phyloP scores from a whole-genome alignment of 1,140 invertebrate genomes.

The Ganaspis sp. region DNA sequence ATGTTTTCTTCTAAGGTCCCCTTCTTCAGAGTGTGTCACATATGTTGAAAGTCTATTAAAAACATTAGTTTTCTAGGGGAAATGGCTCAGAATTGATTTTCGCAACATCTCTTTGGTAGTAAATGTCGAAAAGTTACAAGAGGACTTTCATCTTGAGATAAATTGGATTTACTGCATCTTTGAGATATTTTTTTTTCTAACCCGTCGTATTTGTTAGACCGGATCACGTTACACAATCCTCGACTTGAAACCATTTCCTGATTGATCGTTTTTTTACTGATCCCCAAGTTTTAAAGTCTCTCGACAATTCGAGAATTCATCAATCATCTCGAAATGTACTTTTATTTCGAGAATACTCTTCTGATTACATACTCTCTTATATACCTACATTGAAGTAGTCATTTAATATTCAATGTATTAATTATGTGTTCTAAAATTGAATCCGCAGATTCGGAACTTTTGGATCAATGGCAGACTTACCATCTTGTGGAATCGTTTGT shows the following conservation, averaged over 20 bases:
- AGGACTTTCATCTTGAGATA: slow-evolving; percentile 18
- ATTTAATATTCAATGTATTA: slow-evolving; percentile 1
- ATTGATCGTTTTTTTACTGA: slow-evolving; percentile 28
- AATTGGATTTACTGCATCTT: slow-evolving; percentile 25
- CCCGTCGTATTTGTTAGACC: not conserved
- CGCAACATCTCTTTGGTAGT: not conserved
- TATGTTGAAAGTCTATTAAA: no score
- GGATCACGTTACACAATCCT: slow-evolving; percentile 28
- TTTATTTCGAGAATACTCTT: not conserved
- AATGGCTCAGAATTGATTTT: not conserved
- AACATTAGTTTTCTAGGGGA: not conserved
- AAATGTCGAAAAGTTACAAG: not conserved
- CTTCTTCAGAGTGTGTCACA: no score
- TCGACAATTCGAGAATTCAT: slow-evolving; percentile 9
- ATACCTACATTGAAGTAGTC: not conserved
- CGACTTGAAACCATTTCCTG: slow-evolving; percentile 20
- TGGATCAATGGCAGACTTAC: no score
- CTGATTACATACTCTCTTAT: not conserved
- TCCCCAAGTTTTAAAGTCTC: not conserved
- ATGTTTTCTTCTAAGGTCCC: no score
- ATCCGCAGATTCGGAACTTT: no score
- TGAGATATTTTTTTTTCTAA: not conserved
- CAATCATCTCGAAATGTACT: slow-evolving; percentile 3
- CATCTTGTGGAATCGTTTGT: no score
- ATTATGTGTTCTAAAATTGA: no score